phyloP scores from a whole-genome alignment of 2,113 vertebrate species.

The Polyodon spathula region DNA sequence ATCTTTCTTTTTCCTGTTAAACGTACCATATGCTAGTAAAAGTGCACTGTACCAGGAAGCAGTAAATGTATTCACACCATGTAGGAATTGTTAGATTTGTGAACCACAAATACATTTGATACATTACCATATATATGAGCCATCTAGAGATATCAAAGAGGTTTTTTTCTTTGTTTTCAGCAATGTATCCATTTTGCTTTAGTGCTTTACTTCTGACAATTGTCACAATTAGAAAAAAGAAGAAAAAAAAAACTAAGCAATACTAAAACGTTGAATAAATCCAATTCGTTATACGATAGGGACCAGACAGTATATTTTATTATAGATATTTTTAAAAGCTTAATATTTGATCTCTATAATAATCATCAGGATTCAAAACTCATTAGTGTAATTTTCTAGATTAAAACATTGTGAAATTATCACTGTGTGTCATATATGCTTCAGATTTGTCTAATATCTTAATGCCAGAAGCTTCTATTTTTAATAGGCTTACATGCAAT shows the following conservation, averaged over 20 bases:
- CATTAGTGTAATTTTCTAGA: not conserved
- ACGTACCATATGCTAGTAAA: not conserved
- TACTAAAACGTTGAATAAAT: conserved; percentile 18
- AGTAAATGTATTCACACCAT: conserved; percentile 9
- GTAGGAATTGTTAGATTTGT: not conserved
- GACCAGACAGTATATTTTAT: conserved; percentile 3
- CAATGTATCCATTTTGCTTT: conserved; percentile 24
- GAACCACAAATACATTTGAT: conserved; percentile 13
- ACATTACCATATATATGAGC: conserved; percentile 16
- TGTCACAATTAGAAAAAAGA: conserved; percentile 27
- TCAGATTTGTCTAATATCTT: not conserved
- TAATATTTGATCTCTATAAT: not conserved
- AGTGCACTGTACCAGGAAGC: conserved; percentile 14
- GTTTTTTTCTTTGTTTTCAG: conserved; percentile 25
- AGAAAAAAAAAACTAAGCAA: conserved; percentile 16
- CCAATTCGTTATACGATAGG: conserved; percentile 3
- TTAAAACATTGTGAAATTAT: not conserved
- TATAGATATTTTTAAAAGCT: conserved; percentile 2
- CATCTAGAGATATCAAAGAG: conserved; percentile 21
- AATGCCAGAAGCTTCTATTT: not conserved
- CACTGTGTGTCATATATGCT: not conserved
- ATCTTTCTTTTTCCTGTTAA: too few relatives aligned
- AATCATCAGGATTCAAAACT: not conserved
- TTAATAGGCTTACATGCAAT: not conserved
- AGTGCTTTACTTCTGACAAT: conserved; percentile 26